Evolutionary conservation across 2,113 vertebrate species (phyloP), one percentile per base, ranked within the genome.

Genomic region (Ophthalmolycus amberensis): DNA sequence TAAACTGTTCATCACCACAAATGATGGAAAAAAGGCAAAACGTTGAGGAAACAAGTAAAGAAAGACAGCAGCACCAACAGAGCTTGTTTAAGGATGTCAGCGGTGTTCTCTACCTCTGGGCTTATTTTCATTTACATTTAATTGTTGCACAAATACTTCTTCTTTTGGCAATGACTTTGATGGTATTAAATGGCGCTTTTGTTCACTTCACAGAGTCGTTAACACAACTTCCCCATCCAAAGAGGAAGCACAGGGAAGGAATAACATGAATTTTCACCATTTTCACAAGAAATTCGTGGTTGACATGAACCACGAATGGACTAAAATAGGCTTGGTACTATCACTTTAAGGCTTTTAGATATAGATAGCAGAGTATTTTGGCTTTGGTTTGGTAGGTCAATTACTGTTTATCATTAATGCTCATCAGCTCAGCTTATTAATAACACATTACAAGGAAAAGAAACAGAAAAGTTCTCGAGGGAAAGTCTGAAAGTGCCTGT

Each of bases 221-320:
- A n/a, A 68, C 18, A 54, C 25, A 46, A 88, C 84, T 88, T 89
- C 90, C 85, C 22, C 62, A 58, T 34, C 11, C 40, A 52, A 88
- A 87, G 83, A 79, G 85, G 80, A 88, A 89, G 83, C 64, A 72
- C 29, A 46, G 22, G 46, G 7, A 59, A 25, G 6, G 63, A 6
- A 69, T 69, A 9, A 37, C 25, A 11, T 1, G 12, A 52, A 22
- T 77, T 79, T 63, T 82, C 69, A 16, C 29, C 14, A 20, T 63
- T 64, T 52, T 67, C 68, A 71, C 3, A 71, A 42, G 74, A 72
- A 44, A 75, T 1, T 67, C 27, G 2, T 29, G 29, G 29, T 29
- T 44, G 22, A 40, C n/a, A 40, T 20, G 6, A 76, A 14, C 62
- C 42, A 52, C 3, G 9, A 71, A 14, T n/a, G 0, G 14, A 69